Base-by-base conservation (phyloP, 2,888 invertebrate genomes). In the Agriopis marginaria region DNA sequence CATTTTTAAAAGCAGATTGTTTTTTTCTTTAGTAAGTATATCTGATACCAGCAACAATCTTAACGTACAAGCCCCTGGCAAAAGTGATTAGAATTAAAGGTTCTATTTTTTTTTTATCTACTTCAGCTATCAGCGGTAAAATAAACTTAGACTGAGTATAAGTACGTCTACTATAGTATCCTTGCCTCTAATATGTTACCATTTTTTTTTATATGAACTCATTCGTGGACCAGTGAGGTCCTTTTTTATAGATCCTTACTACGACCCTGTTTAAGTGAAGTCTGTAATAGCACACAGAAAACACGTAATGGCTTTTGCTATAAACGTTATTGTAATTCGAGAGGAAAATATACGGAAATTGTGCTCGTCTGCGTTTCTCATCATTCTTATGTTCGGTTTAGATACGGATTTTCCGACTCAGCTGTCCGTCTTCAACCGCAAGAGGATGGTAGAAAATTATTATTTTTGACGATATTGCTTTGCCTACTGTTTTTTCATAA, bases 251-350 rank as follows among this genome's bases (percentile, higher is more conserved):
- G 32, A 12, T 56, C 51, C 69, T 69, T 0, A 45, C 5, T 56
- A 45, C 69, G n/a, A 2, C 1, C 9, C 69, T 65, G 56, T 58
- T 7, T 32, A 50, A 61, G 7, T 49, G 42, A 61, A 62, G 70
- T 63, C 68, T 44, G 60, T 68, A 72, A 72, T 73, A 67, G 70
- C 44, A 71, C 60, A 73, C 59, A 74, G 68, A 73, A 71, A 74
- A 68, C 70, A 66, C 63, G 54, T 68, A 72, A 75, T 70, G 70
- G 55, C 64, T 70, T 64, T 71, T 74, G 68, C 66, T 62, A 72
- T 63, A 71, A 62, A 59, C 69, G 62, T 63, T 70, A 72, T 71
- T 63, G 68, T 72, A 71, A 73, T 68, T 71, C 71, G 56, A 69
- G 63, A 72, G 64, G 68, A 74, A 73, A 70, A 72, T 72, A 47